Base-by-base conservation (phyloP, 2,888 invertebrate genomes). In the Scelioninae gen. 2 region DNA sequence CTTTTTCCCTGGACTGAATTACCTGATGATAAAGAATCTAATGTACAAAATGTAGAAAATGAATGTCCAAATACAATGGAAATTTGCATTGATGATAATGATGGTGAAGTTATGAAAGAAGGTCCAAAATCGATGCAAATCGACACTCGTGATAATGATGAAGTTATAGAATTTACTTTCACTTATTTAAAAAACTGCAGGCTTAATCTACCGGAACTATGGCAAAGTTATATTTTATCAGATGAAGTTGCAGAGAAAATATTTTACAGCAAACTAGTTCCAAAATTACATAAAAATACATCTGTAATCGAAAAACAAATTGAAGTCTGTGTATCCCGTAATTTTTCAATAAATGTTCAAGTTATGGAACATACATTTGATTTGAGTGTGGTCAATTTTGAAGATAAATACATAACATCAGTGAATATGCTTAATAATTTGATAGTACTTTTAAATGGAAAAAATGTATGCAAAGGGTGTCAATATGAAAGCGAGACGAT, bases 221-320 rank as follows among this genome's bases (percentile, higher is more conserved):
- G 63, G 52, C 63, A 63, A 2, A 22, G 0, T 1, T 63, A 37
- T n/a, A 52, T 11, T 13, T 15, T 46, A 11, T 33, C 41, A 0
- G 52, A 63, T 15, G 41, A 22, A 0, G 33, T 28, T 11, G n/a
- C 1, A 13, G 52, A 41, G 1, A 63, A 52, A 43, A 1, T 52
- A 3, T 63, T 63, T 43, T 63, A 10, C 9, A 25, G 31, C n/a
- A 63, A 63, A 43, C 4, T 52, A 10, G 41, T 52, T 0, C 41
- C 52, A 13, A 63, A 33, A 43, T 1, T 52, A 2, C 3, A 10
- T n/a, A 16, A 52, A 11, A 9, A 41, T 31, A 5, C 7, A 19
- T 52, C 16, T 0, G 43, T 41, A 4, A 4, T 63, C 5, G 41
- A 52, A 2, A 50, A 50, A 41, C 31, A 43, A 25, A 6, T 63